Evolutionary conservation across 2,888 invertebrate species (phyloP).

Genomic region (Caenorhabditis sulstoni): DNA sequence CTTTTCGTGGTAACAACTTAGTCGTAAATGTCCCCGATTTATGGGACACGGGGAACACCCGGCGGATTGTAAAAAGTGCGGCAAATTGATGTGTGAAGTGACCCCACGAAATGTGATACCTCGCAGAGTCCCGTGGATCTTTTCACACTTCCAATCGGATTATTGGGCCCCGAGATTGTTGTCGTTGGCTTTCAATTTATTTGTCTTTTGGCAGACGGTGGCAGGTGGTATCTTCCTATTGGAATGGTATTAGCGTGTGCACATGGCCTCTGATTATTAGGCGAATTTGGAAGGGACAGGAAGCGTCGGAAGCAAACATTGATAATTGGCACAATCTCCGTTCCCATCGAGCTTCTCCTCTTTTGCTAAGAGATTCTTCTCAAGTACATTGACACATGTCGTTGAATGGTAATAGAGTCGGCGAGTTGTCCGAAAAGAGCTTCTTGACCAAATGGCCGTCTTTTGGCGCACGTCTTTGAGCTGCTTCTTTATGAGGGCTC

Average conservation of each 20-base stretch:
- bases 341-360: conserved; percentile 19
- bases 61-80: conserved; percentile 50
- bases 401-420: conserved; percentile 55
- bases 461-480: conserved; percentile 55
- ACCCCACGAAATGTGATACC: conserved; percentile 50
- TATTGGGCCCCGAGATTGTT: conserved; percentile 30
- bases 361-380: neutral
- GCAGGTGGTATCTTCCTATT: conserved; percentile 53
- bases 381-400: conserved; percentile 54
- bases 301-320: conserved; percentile 31
- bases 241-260: conserved; percentile 56
- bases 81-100: conserved; percentile 59
- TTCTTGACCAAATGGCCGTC: conserved; percentile 54
- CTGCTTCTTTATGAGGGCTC: conserved; percentile 46
- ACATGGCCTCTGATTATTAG: conserved; percentile 42
- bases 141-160: neutral
- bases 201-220: conserved; percentile 59
- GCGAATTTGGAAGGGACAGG: conserved; percentile 15
- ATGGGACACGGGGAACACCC: conserved; percentile 48
- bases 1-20: conserved; percentile 54
- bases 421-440: conserved; percentile 26
- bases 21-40: conserved; percentile 53
- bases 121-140: conserved; percentile 11
- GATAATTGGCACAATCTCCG: conserved; percentile 54
- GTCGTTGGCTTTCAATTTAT: conserved; percentile 58